Base-by-base conservation (phyloP, 2,113 vertebrate genomes). In the Puffinus mauretanicus region DNA sequence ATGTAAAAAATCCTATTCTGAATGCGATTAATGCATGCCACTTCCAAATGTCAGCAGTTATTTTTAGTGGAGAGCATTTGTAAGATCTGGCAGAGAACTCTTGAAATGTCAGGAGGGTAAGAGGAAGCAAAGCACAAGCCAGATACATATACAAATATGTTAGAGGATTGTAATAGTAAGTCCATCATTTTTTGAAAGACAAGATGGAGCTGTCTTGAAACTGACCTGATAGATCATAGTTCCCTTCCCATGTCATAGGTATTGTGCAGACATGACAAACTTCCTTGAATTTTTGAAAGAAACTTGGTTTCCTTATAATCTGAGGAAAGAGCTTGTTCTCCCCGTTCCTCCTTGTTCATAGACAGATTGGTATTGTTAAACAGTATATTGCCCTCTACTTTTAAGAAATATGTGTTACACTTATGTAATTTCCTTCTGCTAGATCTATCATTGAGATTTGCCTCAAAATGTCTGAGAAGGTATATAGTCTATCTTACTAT, bases 71-170 rank as follows among this genome's bases (percentile, higher is more conserved):
- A 95, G 77, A 89, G 65, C 72, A 67, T 94, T 96, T 91, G 80
- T 84, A 91, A 94, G 94, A 96, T 91, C 88, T 96, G 79, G 88
- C 82, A 92, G 95, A 86, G 19, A 94, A 67, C 61, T 52, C 76
- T 75, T 75, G 80, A 95, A 95, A 95, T 96, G 93, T 94, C 96
- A 92, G 86, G 52, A 95, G 94, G 80, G 77, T 88, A 96, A 92
- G 47, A 92, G 76, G 82, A 94, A 94, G 83, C 65, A 46, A 6
- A 88, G 65, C 67, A 82, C 38, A 93, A 90, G 61, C 67, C 60
- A 83, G 82, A 91, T 81, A 86, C 5, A 1, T 64, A 52, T 20
- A 88, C 47, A 81, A 78, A 84, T 83, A 42, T 29, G 7, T 75
- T 90, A 90, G 65, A 70, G 19, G 24, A 29, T 86, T 82, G 66